Conservation (phyloP, 2,113 vertebrate species). For the Aix galericulata region DNA sequence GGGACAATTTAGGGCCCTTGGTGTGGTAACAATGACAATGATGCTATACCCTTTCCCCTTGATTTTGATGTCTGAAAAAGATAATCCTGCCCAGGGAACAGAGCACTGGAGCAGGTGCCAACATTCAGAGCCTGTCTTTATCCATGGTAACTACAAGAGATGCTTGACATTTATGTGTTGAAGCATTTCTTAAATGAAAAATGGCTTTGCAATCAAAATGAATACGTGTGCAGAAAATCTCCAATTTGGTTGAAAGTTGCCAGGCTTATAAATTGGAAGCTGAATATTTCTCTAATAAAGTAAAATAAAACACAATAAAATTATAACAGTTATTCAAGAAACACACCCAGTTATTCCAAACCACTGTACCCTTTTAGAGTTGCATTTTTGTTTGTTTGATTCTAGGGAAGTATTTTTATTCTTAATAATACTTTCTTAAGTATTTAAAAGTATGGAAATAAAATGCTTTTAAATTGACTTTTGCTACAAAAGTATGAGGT, state of each 20-base stretch:
- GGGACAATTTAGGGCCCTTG: background rate
- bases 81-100: background rate
- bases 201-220: background rate
- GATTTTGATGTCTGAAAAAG: background rate
- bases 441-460: background rate
- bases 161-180: constrained; percentile 38
- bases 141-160: constrained; percentile 11
- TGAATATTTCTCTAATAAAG: background rate
- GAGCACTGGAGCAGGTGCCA: background rate
- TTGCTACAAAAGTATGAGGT: background rate
- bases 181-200: constrained; percentile 21
- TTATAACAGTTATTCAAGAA: background rate
- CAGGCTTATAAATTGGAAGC: background rate
- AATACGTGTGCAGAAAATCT: background rate
- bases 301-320: constrained; percentile 10
- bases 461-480: background rate
- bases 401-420: background rate
- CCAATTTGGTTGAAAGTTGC: background rate
- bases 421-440: background rate
- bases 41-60: background rate
- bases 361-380: background rate
- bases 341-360: background rate
- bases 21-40: background rate
- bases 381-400: background rate
- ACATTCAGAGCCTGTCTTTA: background rate